A percentile compares a stretch with the other conserved stretches of the same genome.
Conservation (phyloP, 2,888 invertebrate species). For the Sturmia bella region DNA sequence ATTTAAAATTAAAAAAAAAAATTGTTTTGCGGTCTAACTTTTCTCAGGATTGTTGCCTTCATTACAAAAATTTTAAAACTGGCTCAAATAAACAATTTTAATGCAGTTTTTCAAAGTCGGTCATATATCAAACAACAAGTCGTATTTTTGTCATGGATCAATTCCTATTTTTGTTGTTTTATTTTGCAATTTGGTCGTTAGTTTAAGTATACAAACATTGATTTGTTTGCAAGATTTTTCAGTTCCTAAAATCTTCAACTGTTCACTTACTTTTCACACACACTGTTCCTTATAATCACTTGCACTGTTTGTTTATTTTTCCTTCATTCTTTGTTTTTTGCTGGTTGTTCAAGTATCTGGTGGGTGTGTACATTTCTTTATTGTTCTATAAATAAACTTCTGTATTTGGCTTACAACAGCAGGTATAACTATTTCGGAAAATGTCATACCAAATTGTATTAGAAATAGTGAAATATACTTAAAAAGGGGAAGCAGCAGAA, state of each 20-base stretch:
- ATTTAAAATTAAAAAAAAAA: no score
- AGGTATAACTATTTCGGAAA: conserved; percentile 61
- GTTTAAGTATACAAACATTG: no score
- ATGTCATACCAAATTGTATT: conserved; percentile 34
- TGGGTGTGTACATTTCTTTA: conserved; percentile 41
- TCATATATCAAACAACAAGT: no score
- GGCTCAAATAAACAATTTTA: no score
- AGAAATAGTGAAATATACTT: conserved; percentile 24
- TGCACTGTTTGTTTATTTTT: conserved; percentile 55
- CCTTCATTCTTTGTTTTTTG: conserved; percentile 30
- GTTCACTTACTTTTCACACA: conserved; percentile 3
- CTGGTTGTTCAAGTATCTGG: conserved; percentile 9
- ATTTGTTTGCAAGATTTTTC: no score
- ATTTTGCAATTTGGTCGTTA: no score
- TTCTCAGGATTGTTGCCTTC: no score
- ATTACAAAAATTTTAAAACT: no score
- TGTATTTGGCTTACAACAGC: conserved; percentile 63
- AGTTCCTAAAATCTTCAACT: background rate
- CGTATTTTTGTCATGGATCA: no score
- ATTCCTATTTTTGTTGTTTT: no score
- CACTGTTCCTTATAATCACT: conserved; percentile 20
- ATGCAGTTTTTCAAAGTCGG: no score
- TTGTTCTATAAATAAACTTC: conserved; percentile 53
- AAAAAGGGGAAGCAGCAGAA: conserved; percentile 20
- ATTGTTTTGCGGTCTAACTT: no score